A percentile compares a stretch with the other conserved stretches of the same genome.
Conservation (phyloP, 2,113 vertebrate genomes). For the Nycticryphes semicollaris region DNA sequence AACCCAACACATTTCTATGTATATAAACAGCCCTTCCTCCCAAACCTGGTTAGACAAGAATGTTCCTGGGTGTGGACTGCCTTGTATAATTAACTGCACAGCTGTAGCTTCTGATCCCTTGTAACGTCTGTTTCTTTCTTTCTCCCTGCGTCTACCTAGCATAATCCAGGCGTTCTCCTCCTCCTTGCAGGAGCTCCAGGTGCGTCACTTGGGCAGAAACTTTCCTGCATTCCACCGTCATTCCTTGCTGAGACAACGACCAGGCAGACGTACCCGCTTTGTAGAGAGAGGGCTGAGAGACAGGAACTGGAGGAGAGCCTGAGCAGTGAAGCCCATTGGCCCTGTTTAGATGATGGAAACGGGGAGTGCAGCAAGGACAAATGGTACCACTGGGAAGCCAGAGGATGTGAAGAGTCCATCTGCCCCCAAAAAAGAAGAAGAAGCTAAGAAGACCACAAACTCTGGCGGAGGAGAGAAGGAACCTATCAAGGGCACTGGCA, state of each 20-base stretch:
- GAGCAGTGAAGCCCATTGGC: background rate
- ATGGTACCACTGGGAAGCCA: conserved; percentile 48
- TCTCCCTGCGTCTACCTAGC: conserved; percentile 31
- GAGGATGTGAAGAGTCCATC: conserved; percentile 57
- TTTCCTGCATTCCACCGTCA: background rate
- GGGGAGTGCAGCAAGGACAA: conserved; percentile 46
- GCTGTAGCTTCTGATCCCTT: conserved; percentile 53
- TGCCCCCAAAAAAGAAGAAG: conserved; percentile 62
- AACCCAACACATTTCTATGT: conserved; percentile 14
- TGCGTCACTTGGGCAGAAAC: conserved; percentile 45
- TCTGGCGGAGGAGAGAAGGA: conserved; percentile 47
- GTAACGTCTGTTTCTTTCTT: conserved; percentile 24
- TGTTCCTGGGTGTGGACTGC: conserved; percentile 74
- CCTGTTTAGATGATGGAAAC: conserved; percentile 60
- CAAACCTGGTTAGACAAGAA: conserved; percentile 75
- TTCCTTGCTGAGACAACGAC: background rate
- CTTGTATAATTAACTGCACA: conserved; percentile 69
- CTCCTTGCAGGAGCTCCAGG: conserved; percentile 42
- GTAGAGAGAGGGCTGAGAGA: background rate
- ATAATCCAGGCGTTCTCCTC: conserved; percentile 28
- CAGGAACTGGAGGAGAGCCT: background rate
- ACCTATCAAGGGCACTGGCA: conserved; percentile 43
- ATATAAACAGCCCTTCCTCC: conserved; percentile 68
- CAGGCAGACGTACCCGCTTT: background rate
- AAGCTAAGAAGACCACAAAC: conserved; percentile 62